phyloP scores from a whole-genome alignment of 2,113 vertebrate species.

The Takifugu bimaculatus region DNA sequence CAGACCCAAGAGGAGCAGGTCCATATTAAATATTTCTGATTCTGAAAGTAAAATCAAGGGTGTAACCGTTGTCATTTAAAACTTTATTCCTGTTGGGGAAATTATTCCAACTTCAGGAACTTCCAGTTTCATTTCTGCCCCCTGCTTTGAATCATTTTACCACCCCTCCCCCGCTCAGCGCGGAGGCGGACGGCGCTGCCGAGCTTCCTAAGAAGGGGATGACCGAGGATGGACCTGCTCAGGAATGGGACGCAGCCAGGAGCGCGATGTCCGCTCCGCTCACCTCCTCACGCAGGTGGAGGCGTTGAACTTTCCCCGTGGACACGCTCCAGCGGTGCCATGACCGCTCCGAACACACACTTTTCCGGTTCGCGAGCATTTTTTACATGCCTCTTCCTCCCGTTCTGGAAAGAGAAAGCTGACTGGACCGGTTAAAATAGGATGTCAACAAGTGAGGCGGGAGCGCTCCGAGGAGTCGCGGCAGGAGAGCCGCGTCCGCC shows the following conservation, averaged over 20 bases:
- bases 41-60: too few species aligned
- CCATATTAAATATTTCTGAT: too few species aligned
- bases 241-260: slow-evolving; percentile 13
- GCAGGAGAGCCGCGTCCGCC: slow-evolving; percentile 38
- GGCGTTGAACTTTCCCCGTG: slow-evolving; percentile 36
- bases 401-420: not conserved
- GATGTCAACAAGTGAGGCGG: slow-evolving; percentile 69
- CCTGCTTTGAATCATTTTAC: too few species aligned
- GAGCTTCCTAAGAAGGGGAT: not conserved
- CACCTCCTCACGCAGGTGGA: slow-evolving; percentile 17
- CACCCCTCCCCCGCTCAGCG: too few species aligned
- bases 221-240: not conserved
- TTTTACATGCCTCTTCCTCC: slow-evolving; percentile 1
- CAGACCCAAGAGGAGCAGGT: too few species aligned
- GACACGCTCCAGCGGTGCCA: not conserved
- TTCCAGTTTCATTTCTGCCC: too few species aligned
- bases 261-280: not conserved
- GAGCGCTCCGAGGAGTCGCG: slow-evolving; percentile 32
- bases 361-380: not conserved
- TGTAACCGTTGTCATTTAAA: too few species aligned
- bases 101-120: too few species aligned
- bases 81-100: too few species aligned
- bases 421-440: slow-evolving; percentile 48
- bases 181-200: not conserved
- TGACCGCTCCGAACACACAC: not conserved